Conservation (phyloP, 2,113 vertebrate species). For the Atrichornis clamosus region DNA sequence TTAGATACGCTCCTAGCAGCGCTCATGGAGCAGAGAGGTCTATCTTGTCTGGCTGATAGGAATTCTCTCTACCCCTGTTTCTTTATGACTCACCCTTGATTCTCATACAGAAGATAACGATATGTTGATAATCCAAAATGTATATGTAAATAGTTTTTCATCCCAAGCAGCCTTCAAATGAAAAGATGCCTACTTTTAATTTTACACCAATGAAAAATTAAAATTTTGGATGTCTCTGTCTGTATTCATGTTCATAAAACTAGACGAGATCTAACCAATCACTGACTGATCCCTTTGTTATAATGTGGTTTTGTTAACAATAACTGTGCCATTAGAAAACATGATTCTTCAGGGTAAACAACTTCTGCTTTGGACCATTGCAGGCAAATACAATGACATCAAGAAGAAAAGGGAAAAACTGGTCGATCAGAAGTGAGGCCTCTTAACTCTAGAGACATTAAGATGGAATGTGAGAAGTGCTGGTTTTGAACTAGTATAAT, state of each 20-base stretch:
- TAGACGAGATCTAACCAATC: background rate
- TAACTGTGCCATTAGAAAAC: background rate
- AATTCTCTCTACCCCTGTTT: background rate
- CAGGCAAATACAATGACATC: background rate
- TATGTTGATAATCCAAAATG: background rate
- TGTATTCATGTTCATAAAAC: background rate
- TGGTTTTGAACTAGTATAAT: background rate
- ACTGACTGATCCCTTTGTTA: background rate
- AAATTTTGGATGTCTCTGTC: background rate
- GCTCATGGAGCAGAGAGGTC: background rate
- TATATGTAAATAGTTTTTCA: background rate
- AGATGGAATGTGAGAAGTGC: background rate
- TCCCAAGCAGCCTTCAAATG: background rate
- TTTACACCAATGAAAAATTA: background rate
- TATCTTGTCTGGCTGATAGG: background rate
- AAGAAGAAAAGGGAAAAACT: background rate
- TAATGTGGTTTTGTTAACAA: background rate
- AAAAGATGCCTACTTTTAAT: background rate
- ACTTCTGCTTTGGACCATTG: background rate
- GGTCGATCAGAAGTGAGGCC: background rate
- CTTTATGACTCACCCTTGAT: background rate
- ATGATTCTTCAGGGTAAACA: background rate
- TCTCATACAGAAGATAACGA: background rate
- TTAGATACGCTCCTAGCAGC: background rate
- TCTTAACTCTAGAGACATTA: background rate